A percentile compares a stretch with the other conserved stretches of the same genome.
These are phyloP conservation scores for Hypomecis atomaria DNA, from an alignment of 2,888 invertebrate species.

Conservation along the genomic window DNA sequence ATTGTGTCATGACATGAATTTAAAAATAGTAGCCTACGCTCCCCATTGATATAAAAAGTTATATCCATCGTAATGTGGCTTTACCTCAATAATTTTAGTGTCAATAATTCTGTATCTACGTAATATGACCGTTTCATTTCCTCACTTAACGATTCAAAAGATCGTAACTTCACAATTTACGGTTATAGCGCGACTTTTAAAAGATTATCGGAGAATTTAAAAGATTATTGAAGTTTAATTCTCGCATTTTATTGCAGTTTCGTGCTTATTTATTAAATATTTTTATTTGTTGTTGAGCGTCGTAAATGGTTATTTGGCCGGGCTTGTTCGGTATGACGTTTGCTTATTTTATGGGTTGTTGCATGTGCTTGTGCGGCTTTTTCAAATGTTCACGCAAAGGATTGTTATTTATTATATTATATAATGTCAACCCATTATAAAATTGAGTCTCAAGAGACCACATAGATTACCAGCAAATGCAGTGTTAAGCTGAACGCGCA, in stretches of 20 bases:
- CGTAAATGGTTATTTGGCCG: constrained; percentile 58
- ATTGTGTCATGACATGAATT: no score
- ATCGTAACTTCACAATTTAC: constrained; percentile 70
- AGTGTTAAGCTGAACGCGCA: no score
- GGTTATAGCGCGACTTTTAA: constrained; percentile 63
- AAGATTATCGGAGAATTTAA: constrained; percentile 66
- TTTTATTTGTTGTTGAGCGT: constrained; percentile 37
- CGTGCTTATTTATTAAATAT: constrained; percentile 66
- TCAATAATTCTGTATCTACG: constrained; percentile 55
- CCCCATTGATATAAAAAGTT: not conserved
- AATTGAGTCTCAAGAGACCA: no score
- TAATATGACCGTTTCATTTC: constrained; percentile 53
- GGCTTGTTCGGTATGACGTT: constrained; percentile 22
- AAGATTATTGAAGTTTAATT: constrained; percentile 69
- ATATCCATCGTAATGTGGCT: not conserved
- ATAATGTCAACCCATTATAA: not conserved
- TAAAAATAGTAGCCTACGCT: no score
- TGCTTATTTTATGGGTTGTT: constrained; percentile 7
- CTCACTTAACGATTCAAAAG: constrained; percentile 52
- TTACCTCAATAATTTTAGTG: constrained; percentile 34
- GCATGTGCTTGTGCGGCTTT: constrained; percentile 12
- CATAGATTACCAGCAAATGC: no score
- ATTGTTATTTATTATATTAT: not conserved
- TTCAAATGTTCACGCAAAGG: constrained; percentile 8
- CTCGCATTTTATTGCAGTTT: constrained; percentile 68